These are phyloP conservation scores for Drosophila heteroneura DNA, from an alignment of 2,888 invertebrate species.

Conservation along the genomic window DNA sequence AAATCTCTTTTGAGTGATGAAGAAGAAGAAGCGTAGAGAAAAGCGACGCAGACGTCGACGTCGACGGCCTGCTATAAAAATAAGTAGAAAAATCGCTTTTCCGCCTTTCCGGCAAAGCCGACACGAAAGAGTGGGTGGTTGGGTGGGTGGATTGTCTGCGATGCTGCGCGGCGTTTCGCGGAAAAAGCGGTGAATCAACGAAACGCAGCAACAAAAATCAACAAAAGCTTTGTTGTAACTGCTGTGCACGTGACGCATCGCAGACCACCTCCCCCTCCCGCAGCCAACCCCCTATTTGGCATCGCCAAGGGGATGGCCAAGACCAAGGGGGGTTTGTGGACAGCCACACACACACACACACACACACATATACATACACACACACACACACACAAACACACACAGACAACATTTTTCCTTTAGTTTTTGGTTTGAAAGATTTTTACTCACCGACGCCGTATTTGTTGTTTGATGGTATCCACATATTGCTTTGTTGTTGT, in stretches of 20 bases:
- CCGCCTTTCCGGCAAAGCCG: conserved; percentile 58
- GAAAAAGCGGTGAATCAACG: conserved; percentile 78
- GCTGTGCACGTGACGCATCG: conserved; percentile 73
- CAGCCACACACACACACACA: conserved; percentile 16
- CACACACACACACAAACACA: conserved; percentile 21
- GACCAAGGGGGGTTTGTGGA: conserved; percentile 44
- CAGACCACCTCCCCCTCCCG: conserved; percentile 8
- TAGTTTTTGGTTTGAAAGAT: conserved; percentile 34
- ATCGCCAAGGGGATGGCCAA: conserved; percentile 43
- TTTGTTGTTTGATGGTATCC: conserved; percentile 85
- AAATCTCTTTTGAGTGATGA: conserved; percentile 67
- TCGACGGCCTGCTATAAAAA: conserved; percentile 54
- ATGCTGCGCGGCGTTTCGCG: conserved; percentile 71
- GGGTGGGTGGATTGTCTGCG: conserved; percentile 22
- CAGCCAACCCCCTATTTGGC: conserved; percentile 22
- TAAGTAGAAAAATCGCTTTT: conserved; percentile 78
- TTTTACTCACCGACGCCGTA: conserved; percentile 85
- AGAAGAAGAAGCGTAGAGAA: conserved; percentile 8
- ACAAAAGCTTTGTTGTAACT: conserved; percentile 43
- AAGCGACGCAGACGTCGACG: conserved; percentile 7
- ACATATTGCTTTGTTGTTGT: conserved; percentile 74
- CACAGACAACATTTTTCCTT: conserved; percentile 7
- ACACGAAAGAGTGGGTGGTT: conserved; percentile 15
- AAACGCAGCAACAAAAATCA: conserved; percentile 51
- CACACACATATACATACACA: conserved; percentile 14